These are phyloP conservation scores for Sphenodon punctatus DNA, from an alignment of 2,797 vertebrate genomes.

Conservation along the genomic window DNA sequence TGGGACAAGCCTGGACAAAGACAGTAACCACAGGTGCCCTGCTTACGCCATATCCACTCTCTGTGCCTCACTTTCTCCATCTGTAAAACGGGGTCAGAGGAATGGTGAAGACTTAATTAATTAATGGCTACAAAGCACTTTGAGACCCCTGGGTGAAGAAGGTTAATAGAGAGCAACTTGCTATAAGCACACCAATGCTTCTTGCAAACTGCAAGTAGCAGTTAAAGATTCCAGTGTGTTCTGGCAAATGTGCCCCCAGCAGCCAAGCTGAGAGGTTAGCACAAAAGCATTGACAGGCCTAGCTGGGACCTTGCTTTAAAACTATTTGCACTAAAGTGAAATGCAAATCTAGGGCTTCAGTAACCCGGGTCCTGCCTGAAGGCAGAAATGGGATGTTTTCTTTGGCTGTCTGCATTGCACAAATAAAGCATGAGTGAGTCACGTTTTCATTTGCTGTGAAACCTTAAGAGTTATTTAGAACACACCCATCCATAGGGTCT, in stretches of 20 bases:
- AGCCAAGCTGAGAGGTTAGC: neutral
- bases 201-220: neutral
- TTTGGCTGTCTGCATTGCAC: neutral
- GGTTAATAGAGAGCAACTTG: neutral
- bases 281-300: neutral
- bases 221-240: neutral
- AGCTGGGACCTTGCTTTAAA: neutral
- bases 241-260: neutral
- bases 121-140: neutral
- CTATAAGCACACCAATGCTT: neutral
- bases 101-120: neutral
- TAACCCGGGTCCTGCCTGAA: neutral
- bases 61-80: neutral
- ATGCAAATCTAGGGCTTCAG: neutral
- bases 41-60: neutral
- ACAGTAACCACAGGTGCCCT: neutral
- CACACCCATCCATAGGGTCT: neutral
- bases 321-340: neutral
- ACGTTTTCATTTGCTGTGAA: neutral
- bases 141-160: neutral
- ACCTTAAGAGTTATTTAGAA: neutral
- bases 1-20: no score
- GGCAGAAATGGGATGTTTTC: neutral
- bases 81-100: neutral
- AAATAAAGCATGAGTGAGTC: conserved; percentile 1